Conservation (phyloP, 2,113 vertebrate genomes). For the Petroica traversi region DNA sequence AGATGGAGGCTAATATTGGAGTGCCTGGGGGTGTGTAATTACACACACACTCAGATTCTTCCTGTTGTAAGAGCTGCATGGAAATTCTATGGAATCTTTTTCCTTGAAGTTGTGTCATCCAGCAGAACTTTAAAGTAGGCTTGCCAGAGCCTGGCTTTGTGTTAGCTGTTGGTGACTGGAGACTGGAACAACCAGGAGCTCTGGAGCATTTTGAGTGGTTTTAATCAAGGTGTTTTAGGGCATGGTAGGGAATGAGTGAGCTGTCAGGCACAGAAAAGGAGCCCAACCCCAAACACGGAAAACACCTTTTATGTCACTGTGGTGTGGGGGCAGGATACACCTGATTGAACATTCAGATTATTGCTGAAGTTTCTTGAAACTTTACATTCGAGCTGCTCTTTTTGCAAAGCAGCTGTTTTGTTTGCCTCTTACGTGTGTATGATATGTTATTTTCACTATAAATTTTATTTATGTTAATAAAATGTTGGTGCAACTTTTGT, state of each 20-base stretch:
- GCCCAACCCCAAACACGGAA: background rate
- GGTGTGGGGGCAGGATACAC: background rate
- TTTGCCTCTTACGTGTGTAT: background rate
- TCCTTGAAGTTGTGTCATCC: background rate
- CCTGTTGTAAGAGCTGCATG: background rate
- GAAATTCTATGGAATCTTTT: background rate
- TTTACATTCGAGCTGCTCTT: background rate
- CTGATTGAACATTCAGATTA: background rate
- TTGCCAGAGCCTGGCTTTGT: background rate
- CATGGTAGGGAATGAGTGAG: background rate
- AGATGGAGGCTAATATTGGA: too few species aligned
- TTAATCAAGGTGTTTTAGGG: background rate
- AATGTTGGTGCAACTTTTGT: background rate
- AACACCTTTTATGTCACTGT: background rate
- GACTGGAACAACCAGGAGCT: background rate
- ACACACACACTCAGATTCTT: background rate
- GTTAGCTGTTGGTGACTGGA: background rate
- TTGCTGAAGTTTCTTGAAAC: background rate
- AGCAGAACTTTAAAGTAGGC: background rate
- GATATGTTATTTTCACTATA: background rate
- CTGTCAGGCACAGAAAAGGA: background rate
- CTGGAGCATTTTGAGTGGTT: background rate
- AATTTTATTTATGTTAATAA: background rate
- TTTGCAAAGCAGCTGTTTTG: background rate
- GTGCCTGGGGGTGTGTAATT: background rate